A percentile compares a stretch with the other conserved stretches of the same genome.
Evolutionary conservation across 1,140 invertebrate species (phyloP).

Genomic region (Brevipalpus yothersi): DNA sequence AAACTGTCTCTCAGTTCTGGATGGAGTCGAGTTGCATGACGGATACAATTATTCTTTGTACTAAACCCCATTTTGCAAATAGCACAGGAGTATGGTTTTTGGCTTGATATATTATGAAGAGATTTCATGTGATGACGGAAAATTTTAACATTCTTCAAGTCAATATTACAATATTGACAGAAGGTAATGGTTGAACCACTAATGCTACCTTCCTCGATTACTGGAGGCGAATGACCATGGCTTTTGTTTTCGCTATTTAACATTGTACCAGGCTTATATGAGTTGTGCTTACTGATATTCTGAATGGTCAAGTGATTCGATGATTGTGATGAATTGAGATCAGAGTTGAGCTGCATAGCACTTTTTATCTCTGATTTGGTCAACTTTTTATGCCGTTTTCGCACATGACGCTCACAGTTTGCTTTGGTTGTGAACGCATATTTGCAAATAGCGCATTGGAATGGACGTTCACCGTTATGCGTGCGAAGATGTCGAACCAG

Average conservation of each 20-base stretch:
- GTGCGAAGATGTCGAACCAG: conserved; percentile 65
- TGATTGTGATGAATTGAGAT: conserved; percentile 1
- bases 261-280: neutral
- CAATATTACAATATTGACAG: conserved; percentile 23
- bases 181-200: conserved; percentile 17
- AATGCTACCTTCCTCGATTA: conserved; percentile 5
- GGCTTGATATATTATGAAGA: conserved; percentile 19
- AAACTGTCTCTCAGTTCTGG: conserved; percentile 15
- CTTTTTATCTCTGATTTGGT: conserved; percentile 25
- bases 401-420: conserved; percentile 46
- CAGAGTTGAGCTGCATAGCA: conserved; percentile 14
- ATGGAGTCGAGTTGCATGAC: conserved; percentile 23
- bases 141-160: conserved; percentile 23
- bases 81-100: conserved; percentile 21
- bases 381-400: conserved; percentile 53
- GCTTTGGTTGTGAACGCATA: conserved; percentile 84
- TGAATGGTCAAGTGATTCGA: neutral
- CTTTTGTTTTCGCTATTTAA: neutral
- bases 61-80: conserved; percentile 22
- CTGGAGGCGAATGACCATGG: conserved; percentile 4
- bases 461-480: conserved; percentile 81
- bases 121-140: conserved; percentile 22
- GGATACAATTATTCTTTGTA: conserved; percentile 22
- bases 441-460: conserved; percentile 73
- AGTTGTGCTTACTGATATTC: neutral